phyloP scores from a whole-genome alignment of 2,888 invertebrate species.

The Philereme transversata region DNA sequence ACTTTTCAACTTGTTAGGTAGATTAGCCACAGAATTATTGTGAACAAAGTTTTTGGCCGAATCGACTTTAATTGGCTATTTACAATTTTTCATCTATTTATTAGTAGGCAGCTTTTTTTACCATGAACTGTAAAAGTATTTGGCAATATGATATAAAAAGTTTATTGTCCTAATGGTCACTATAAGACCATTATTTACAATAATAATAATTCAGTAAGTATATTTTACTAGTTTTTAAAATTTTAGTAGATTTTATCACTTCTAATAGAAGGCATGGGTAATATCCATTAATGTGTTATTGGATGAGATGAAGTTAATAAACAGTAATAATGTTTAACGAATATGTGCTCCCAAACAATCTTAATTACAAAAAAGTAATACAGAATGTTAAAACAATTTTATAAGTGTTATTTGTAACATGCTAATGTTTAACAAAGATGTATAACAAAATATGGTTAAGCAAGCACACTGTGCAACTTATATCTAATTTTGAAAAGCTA shows the following conservation, averaged over 20 bases:
- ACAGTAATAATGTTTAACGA: not conserved
- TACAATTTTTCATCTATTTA: not conserved
- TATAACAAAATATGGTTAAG: constrained; percentile 16
- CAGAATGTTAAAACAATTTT: too few relatives aligned
- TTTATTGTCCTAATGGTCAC: not conserved
- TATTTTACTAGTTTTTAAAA: not conserved
- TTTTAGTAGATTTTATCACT: constrained; percentile 2
- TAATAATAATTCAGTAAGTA: not conserved
- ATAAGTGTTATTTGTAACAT: not conserved
- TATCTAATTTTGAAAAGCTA: constrained; percentile 26
- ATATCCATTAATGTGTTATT: not conserved
- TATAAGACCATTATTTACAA: not conserved
- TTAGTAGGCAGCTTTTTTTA: too few relatives aligned
- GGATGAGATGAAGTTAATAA: constrained; percentile 2
- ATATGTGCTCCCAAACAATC: not conserved
- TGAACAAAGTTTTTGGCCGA: not conserved
- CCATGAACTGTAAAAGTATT: too few relatives aligned
- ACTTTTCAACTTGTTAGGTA: too few relatives aligned
- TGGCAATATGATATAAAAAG: not conserved
- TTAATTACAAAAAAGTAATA: too few relatives aligned
- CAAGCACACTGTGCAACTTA: constrained; percentile 35
- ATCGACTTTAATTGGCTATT: not conserved
- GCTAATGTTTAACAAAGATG: constrained; percentile 9
- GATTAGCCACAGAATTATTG: not conserved
- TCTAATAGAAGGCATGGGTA: constrained; percentile 3